Evolutionary conservation across 1,140 invertebrate species (phyloP).

Genomic region (Drosophila parabipectinata): DNA sequence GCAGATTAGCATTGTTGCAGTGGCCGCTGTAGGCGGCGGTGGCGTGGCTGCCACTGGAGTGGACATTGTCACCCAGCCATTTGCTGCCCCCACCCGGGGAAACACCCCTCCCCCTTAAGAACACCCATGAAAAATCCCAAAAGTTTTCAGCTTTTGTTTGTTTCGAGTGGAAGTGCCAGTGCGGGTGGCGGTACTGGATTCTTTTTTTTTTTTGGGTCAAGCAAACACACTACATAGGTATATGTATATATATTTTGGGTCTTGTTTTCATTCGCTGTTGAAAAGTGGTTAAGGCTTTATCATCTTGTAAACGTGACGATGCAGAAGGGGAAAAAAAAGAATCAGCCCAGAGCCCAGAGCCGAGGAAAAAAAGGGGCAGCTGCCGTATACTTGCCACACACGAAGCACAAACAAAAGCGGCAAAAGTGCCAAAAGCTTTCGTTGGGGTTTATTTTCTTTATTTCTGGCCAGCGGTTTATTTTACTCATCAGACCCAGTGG

Average conservation of each 20-base stretch:
- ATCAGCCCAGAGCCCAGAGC: constrained; percentile 12
- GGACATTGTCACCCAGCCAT: constrained; percentile 50
- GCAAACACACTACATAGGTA: constrained; percentile 33
- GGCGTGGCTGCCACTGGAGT: constrained; percentile 59
- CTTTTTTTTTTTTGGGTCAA: constrained; percentile 60
- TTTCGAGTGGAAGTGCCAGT: constrained; percentile 25
- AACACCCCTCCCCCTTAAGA: not conserved
- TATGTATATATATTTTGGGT: constrained; percentile 37
- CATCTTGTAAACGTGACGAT: constrained; percentile 78
- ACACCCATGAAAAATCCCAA: constrained; percentile 18
- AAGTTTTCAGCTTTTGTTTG: constrained; percentile 73
- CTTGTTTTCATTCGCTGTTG: constrained; percentile 56
- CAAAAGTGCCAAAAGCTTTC: constrained; percentile 20
- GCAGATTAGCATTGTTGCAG: constrained; percentile 59
- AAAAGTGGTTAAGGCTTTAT: constrained; percentile 79
- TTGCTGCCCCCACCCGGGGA: not conserved
- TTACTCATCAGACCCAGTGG: constrained; percentile 33
- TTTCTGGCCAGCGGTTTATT: constrained; percentile 33
- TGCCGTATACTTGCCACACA: constrained; percentile 24
- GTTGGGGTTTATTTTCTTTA: constrained; percentile 17
- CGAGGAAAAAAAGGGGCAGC: no score
- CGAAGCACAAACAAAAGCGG: constrained; percentile 5
- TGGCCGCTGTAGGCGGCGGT: constrained; percentile 22
- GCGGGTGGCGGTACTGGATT: constrained; percentile 6
- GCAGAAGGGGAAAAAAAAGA: constrained; percentile 54